Evolutionary conservation across 2,113 vertebrate genomes (phyloP).

Genomic region (Ciconia maguari): DNA sequence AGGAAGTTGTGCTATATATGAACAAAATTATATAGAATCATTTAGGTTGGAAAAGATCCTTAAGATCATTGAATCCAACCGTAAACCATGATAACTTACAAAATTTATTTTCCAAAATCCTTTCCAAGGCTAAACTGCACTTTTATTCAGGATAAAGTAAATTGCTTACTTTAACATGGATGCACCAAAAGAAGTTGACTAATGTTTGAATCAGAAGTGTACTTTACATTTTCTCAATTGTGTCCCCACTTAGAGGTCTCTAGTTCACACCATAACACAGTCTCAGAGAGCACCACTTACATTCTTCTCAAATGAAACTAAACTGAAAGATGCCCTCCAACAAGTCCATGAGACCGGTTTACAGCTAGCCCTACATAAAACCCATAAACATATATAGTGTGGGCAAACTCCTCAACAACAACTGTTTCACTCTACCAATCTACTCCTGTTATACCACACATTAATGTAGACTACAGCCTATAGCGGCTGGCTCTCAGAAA

Average conservation of each 20-base stretch:
- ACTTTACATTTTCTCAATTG: neutral
- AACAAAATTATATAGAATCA: neutral
- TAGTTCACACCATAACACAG: neutral
- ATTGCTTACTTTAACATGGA: neutral
- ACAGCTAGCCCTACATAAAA: neutral
- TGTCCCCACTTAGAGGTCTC: neutral
- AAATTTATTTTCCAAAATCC: neutral
- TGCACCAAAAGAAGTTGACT: neutral
- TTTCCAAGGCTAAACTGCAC: neutral
- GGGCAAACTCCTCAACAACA: neutral
- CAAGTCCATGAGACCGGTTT: neutral
- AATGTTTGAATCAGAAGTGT: neutral
- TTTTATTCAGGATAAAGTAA: neutral
- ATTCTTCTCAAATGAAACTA: neutral
- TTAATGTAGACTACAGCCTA: accelerated
- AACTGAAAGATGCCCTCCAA: neutral
- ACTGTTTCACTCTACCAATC: neutral
- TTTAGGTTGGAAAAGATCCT: neutral
- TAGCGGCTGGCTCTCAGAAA: neutral
- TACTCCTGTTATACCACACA: neutral
- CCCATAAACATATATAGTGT: accelerated
- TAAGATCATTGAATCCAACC: neutral
- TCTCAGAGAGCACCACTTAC: neutral
- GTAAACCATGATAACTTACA: neutral
- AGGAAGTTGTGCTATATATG: neutral